These are phyloP conservation scores for Drosophila tsacasi DNA, from an alignment of 1,140 invertebrate species.

Conservation along the genomic window DNA sequence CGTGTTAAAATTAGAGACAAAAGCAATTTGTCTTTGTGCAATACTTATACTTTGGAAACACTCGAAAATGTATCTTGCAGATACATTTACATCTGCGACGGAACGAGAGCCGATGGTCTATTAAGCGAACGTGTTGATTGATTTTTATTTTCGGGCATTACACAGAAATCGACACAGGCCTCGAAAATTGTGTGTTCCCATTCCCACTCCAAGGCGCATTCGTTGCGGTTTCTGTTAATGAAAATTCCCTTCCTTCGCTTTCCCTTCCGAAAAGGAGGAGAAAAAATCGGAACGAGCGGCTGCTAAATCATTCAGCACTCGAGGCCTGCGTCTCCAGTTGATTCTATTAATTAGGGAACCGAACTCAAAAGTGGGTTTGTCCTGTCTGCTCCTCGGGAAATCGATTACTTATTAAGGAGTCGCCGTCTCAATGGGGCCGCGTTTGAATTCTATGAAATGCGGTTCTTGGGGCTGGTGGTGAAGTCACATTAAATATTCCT, in stretches of 20 bases:
- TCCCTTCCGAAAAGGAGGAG: neutral
- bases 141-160: slow-evolving; percentile 72
- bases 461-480: neutral
- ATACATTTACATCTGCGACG: slow-evolving; percentile 71
- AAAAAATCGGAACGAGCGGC: slow-evolving; percentile 11
- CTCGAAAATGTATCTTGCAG: slow-evolving; percentile 66
- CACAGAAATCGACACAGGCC: slow-evolving; percentile 38
- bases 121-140: slow-evolving; percentile 79
- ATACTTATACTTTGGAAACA: slow-evolving; percentile 46
- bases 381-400: slow-evolving; percentile 8
- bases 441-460: neutral
- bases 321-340: slow-evolving; percentile 33
- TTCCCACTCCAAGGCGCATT: slow-evolving; percentile 27
- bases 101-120: slow-evolving; percentile 32
- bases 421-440: slow-evolving; percentile 21
- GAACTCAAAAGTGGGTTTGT: slow-evolving; percentile 31
- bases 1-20: slow-evolving; percentile 80
- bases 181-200: slow-evolving; percentile 42
- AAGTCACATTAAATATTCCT: neutral
- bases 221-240: slow-evolving; percentile 55
- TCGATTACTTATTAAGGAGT: slow-evolving; percentile 55
- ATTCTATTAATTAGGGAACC: slow-evolving; percentile 70
- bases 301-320: slow-evolving; percentile 77
- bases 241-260: slow-evolving; percentile 21
- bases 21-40: slow-evolving; percentile 81